phyloP scores from a whole-genome alignment of 2,888 invertebrate species.

The Brachypalpus laphriformis region DNA sequence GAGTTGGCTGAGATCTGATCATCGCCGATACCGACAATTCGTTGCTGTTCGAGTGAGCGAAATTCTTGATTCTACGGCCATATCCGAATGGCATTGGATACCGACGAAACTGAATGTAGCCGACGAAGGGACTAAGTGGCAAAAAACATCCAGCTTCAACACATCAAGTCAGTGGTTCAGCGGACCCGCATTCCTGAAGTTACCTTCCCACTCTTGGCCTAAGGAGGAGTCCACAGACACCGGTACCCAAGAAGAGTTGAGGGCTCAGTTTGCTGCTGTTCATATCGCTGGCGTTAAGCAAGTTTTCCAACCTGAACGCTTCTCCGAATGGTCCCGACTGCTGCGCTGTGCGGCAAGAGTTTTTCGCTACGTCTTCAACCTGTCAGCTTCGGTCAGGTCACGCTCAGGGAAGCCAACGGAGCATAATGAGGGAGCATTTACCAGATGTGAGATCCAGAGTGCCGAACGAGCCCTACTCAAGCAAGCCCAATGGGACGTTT shows the following conservation, averaged over 20 bases:
- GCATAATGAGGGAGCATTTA: background rate
- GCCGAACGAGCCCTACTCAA: background rate
- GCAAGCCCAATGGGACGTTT: too few species aligned
- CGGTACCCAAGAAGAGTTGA: background rate
- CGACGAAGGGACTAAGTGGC: slow-evolving; percentile 3
- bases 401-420: background rate
- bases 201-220: too few species aligned
- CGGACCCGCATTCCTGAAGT: too few species aligned
- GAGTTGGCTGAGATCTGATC: too few species aligned
- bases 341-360: background rate
- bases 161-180: background rate
- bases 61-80: too few species aligned
- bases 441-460: background rate
- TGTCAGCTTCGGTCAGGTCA: too few species aligned
- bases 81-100: too few species aligned
- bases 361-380: background rate
- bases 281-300: background rate
- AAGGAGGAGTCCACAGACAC: too few species aligned
- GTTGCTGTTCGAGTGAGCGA: too few species aligned
- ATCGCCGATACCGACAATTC: too few species aligned
- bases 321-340: too few species aligned
- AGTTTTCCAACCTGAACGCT: background rate
- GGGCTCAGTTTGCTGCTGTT: background rate
- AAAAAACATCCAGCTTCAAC: background rate
- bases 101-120: too few species aligned